Evolutionary conservation across 2,113 vertebrate species (phyloP), one percentile per base, ranked within the genome.

Genomic region (Centropus unirufus): DNA sequence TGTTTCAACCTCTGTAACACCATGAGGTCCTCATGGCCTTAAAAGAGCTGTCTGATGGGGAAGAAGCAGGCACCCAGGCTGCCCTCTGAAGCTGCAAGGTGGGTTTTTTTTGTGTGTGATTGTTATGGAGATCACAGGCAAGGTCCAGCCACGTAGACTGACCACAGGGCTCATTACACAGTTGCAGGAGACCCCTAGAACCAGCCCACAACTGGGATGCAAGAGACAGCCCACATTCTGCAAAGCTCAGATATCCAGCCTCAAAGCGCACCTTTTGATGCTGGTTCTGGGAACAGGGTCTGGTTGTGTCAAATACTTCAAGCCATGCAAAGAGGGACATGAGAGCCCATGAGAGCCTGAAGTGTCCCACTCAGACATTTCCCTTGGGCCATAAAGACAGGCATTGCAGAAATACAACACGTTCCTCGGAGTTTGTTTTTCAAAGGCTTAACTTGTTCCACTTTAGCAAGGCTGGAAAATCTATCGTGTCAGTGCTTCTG

Each of bases 381-480:
- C 55, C 26, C 42, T 39, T 16, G 4, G 20, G 52, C 26, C 55
- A 49, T 26, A 29, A 49, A 77, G 40, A 73, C 52, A 46, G 54
- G 32, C 34, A 49, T n/a, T 26, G 26, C 83, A 69, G 77, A 81
- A 88, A 70, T 7, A 3, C 63, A 84, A 7, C 11, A 5, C 6
- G 36, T 77, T 62, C 61, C 52, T 82, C 34, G 46, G 63, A 62
- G n/a, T 12, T 49, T 62, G 26, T 86, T 93, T 80, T 74, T 47
- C 62, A 75, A 82, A 93, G 29, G 34, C 49, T 91, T 39, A 19
- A 81, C 34, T 2, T 13, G 74, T 52, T 95, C 79, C 55, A 29
- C 77, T 90, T 42, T 59, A 73, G 64, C 24, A 67, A 69, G 55
- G 55, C 63, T 93, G 68, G 93, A 89, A 93, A 86, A 92, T 74